Base-by-base conservation (phyloP, 1,140 invertebrate species). In the Drosophila repleta region DNA sequence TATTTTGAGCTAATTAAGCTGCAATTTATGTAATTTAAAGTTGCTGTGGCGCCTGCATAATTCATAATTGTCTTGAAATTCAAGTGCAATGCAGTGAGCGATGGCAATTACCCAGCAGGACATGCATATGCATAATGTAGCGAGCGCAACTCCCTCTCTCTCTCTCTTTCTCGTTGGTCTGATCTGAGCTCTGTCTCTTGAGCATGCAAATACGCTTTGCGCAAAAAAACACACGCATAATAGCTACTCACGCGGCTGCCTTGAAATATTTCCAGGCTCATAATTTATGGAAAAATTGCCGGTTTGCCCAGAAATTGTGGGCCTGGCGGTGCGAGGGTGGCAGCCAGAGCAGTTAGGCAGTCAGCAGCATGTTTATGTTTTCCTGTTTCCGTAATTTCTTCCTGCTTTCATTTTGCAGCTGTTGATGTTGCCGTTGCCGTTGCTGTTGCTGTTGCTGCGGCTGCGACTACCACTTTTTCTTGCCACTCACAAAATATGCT, bases 381-480 rank as follows among this genome's bases (percentile, higher is more conserved):
- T 84, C 77, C 81, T 87, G 82, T 87, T 87, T 84, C 81, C 81
- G 77, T 81, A 87, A 87, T 81, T 87, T 84, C 82, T 85, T 84
- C 77, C 81, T 84, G 79, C 68, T 60, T 76, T 68, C 58, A 46
- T 79, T 73, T 71, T 64, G 72, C 74, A 71, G 53, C 68, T 68
- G 61, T 74, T 51, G 41, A 43, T 60, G 43, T 29, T 29, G 26
- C 5, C 7, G 26, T 29, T 29, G 26, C 1, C 7, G 26, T 7
- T 29, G 26, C 7, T 29, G 26, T 6, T 29, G 26, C 5, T 29
- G 26, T 29, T 29, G 26, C 5, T 29, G 26, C 5, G 26, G 26
- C 26, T 29, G 26, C 5, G 26, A 7, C 26, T 29, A 7, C 26
- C 35, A 64, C 52, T 74, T 79, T 66, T 52, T 57, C 53, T 75